These are phyloP conservation scores for Keiferia lycopersicella DNA, from an alignment of 2,888 invertebrate species.

Conservation along the genomic window DNA sequence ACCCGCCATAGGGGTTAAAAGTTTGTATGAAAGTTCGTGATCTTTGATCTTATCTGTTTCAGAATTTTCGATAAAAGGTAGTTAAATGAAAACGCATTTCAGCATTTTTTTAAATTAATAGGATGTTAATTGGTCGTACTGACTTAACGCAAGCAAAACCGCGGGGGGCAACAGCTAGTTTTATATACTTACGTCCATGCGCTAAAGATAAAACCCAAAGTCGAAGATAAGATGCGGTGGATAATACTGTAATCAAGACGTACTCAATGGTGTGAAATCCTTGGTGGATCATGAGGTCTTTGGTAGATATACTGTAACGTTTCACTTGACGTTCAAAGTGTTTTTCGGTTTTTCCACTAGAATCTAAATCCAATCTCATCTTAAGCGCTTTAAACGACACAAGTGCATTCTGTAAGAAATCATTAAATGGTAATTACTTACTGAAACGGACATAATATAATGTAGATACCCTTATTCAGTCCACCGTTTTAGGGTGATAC, in stretches of 20 bases:
- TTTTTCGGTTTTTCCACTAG: slow-evolving; percentile 35
- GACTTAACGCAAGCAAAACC: too few relatives aligned
- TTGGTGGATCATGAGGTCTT: slow-evolving; percentile 90
- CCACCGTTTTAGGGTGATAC: too few relatives aligned
- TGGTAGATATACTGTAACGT: slow-evolving; percentile 58
- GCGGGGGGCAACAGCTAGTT: too few relatives aligned
- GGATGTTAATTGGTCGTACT: too few relatives aligned
- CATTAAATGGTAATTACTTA: neutral
- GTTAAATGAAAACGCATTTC: too few relatives aligned
- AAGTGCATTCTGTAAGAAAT: neutral
- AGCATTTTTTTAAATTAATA: too few relatives aligned
- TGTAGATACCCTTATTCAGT: too few relatives aligned
- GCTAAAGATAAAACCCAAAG: slow-evolving; percentile 95
- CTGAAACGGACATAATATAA: neutral
- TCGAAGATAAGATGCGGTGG: slow-evolving; percentile 94
- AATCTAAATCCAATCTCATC: slow-evolving; percentile 21
- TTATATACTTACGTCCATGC: slow-evolving; percentile 87
- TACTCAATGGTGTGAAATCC: slow-evolving; percentile 94
- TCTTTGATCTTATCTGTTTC: too few relatives aligned
- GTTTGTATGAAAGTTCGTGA: too few relatives aligned
- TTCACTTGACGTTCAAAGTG: slow-evolving; percentile 30
- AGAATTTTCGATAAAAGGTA: too few relatives aligned
- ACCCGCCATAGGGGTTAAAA: too few relatives aligned
- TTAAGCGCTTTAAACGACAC: neutral
- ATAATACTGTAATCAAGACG: slow-evolving; percentile 92